A percentile compares a stretch with the other conserved stretches of the same genome.
phyloP scores from a whole-genome alignment of 2,113 vertebrate species.

The Macaca mulatta region DNA sequence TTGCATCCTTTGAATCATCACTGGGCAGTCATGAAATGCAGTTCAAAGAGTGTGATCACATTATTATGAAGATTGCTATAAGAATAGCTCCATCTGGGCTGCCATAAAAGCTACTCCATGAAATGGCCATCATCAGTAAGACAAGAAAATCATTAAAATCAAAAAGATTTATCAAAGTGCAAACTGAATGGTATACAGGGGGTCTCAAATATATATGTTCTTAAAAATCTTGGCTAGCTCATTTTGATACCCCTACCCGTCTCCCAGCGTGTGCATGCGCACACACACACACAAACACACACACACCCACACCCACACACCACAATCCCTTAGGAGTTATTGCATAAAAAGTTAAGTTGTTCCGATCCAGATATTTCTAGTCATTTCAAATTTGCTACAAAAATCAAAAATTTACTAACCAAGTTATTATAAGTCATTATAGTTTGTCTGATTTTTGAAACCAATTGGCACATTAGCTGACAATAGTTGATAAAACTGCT shows the following conservation, averaged over 20 bases:
- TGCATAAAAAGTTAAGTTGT: background rate
- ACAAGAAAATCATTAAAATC: constrained; percentile 50
- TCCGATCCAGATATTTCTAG: background rate
- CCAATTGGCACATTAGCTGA: background rate
- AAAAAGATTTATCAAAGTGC: constrained; percentile 29
- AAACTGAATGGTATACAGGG: constrained; percentile 28
- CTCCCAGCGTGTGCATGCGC: background rate
- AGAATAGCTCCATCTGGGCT: background rate
- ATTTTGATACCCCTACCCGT: background rate
- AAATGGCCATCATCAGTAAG: background rate
- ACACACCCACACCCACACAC: background rate
- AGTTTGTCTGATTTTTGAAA: constrained; percentile 53
- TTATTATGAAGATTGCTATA: background rate
- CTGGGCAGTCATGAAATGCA: constrained; percentile 26
- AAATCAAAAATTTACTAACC: constrained; percentile 23
- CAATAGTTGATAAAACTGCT: background rate
- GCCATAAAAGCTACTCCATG: background rate
- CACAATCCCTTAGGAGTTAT: background rate
- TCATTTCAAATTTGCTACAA: constrained; percentile 29
- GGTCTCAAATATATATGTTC: background rate
- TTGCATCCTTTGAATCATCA: background rate
- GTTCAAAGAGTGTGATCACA: constrained; percentile 27
- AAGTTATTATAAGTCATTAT: constrained; percentile 2
- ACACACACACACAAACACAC: background rate
- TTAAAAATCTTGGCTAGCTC: background rate